Evolutionary conservation across 2,797 vertebrate species (phyloP).

Genomic region (Semotilus atromaculatus): DNA sequence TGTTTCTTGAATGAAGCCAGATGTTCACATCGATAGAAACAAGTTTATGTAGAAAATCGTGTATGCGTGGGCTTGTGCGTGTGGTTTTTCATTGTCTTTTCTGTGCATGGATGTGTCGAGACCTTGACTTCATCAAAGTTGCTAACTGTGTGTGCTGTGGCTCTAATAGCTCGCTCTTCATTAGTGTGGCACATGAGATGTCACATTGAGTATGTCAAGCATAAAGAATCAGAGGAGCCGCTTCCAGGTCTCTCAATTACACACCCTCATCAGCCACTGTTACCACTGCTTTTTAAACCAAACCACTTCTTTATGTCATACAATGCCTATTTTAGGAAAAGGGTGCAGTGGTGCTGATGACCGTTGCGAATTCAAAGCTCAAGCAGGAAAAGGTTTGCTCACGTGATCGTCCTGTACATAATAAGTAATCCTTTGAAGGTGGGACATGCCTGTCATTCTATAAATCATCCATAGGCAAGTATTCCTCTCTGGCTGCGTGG

Average conservation of each 20-base stretch:
- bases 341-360: slow-evolving; percentile 53
- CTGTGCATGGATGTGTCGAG: slow-evolving; percentile 33
- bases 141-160: slow-evolving; percentile 26
- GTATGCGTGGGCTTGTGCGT: not conserved
- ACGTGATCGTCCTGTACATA: slow-evolving; percentile 68
- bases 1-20: not conserved
- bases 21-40: not conserved
- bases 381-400: slow-evolving; percentile 68
- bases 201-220: slow-evolving; percentile 61
- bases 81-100: slow-evolving; percentile 26
- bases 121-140: slow-evolving; percentile 57
- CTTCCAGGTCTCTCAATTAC: slow-evolving; percentile 46
- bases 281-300: slow-evolving; percentile 35
- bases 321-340: slow-evolving; percentile 57
- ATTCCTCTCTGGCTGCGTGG: slow-evolving; percentile 65
- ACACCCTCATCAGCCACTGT: slow-evolving; percentile 46
- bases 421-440: slow-evolving; percentile 74
- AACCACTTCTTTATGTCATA: not conserved
- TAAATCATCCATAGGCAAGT: slow-evolving; percentile 67
- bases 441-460: slow-evolving; percentile 69
- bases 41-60: not conserved
- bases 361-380: slow-evolving; percentile 56
- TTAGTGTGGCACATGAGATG: slow-evolving; percentile 60
- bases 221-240: slow-evolving; percentile 50
- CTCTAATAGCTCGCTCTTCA: slow-evolving; percentile 66